Evolutionary conservation across 2,113 vertebrate species (phyloP), one percentile per base, ranked within the genome.

Genomic region (Sclerurus mexicanus): DNA sequence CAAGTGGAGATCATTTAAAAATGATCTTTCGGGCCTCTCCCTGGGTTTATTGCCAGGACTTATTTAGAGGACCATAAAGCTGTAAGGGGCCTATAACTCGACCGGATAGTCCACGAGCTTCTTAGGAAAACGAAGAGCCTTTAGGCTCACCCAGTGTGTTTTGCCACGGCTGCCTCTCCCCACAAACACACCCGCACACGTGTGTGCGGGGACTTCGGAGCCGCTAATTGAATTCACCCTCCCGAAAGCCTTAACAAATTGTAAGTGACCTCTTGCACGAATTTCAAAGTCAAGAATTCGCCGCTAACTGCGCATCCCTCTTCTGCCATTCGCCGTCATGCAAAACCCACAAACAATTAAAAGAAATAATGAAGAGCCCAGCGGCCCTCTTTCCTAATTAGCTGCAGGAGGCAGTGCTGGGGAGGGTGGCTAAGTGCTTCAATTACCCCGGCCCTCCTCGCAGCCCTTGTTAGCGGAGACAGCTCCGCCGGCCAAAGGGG

Each of bases 271-370:
- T 94, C 89, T 95, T 74, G 85, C 67, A 96, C 83, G 72, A 90
- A 97, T 97, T 91, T 91, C 92, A 95, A 96, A 96, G 97, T 94
- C 92, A 63, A 94, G 96, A 47, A 81, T 79, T 52, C 39, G 3
- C 74, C 30, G 15, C 94, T 83, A 87, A 92, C 93, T 2, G 25
- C 75, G n/a, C 75, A 47, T 93, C 95, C 97, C 91, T 94, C 68
- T 67, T 82, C 97, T 93, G 88, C 91, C 94, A 90, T 97, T 97
- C 97, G 91, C 95, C 40, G 84, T 96, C 97, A 96, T 64, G 96
- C 95, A 96, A 96, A 96, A 96, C 95, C 97, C 87, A 95, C 97
- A 97, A 98, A 98, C 97, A 98, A 98, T 98, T 98, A 97, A 93
- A 97, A 97, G 96, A 97, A 97, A 89, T 94, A 95, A 92, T 83